These are phyloP conservation scores for Cryptotermes secundus DNA, from an alignment of 1,140 invertebrate species.

Conservation along the genomic window DNA sequence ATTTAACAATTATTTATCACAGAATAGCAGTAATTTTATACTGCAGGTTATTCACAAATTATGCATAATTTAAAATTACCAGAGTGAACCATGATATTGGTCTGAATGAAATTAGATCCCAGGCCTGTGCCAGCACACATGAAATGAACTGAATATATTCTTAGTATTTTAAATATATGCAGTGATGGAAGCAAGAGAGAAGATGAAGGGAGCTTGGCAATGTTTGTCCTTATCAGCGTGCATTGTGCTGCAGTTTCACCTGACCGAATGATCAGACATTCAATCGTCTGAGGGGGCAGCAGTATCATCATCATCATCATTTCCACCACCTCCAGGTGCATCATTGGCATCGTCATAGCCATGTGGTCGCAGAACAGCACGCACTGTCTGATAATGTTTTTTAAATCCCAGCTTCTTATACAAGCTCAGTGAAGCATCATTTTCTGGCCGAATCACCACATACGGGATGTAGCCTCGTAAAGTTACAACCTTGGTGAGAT, in stretches of 20 bases:
- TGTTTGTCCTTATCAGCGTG: slow-evolving; percentile 1
- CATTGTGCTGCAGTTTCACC: not conserved
- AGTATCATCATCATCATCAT: not conserved
- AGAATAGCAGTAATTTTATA: slow-evolving; percentile 29
- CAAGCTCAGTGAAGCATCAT: slow-evolving; percentile 75
- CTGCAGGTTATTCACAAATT: slow-evolving; percentile 13
- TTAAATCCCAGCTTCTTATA: slow-evolving; percentile 78
- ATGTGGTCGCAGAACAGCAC: slow-evolving; percentile 68
- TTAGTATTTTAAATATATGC: slow-evolving; percentile 25
- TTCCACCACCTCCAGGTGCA: slow-evolving; percentile 5
- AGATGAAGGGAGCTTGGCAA: slow-evolving; percentile 25
- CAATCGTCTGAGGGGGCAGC: not conserved
- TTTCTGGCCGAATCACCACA: slow-evolving; percentile 82
- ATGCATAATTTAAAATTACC: slow-evolving; percentile 28
- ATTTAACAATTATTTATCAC: slow-evolving; percentile 25
- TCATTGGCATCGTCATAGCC: slow-evolving; percentile 29
- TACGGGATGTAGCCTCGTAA: slow-evolving; percentile 76
- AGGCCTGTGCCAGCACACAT: not conserved
- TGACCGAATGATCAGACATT: not conserved
- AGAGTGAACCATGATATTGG: slow-evolving; percentile 31
- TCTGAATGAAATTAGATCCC: not conserved
- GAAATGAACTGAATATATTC: slow-evolving; percentile 27
- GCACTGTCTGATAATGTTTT: slow-evolving; percentile 71
- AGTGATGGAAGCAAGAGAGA: slow-evolving; percentile 35
- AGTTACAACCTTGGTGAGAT: slow-evolving; percentile 66